Base-by-base conservation (phyloP, 1,140 invertebrate genomes). In the Drosophila sturtevanti region DNA sequence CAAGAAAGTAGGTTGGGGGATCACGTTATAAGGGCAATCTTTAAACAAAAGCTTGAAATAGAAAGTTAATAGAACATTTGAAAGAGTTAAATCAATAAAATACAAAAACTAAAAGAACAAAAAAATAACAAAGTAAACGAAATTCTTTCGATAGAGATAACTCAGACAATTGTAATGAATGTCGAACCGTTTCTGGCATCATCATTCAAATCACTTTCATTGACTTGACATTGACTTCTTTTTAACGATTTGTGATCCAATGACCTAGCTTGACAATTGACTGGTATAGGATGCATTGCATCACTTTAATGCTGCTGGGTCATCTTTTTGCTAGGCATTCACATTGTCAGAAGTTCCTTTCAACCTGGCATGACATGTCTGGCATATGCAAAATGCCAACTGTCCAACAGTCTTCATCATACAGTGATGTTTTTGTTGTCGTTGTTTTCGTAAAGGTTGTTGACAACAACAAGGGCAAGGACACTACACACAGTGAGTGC, bases 351-450 rank as follows among this genome's bases (percentile, higher is more conserved):
- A 52, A 63, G 44, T 44, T 55, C 52, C 58, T 51, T 9, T 5
- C 37, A 55, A 55, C 12, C 63, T 41, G 44, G 63, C 81, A 77
- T 84, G 65, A 77, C 81, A 84, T 74, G 63, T 68, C 81, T 81
- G 70, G 68, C 81, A 86, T 85, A 85, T 86, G 81, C 82, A 74
- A 75, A 85, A 85, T 81, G 74, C 78, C 81, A 79, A 65, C 74
- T 79, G 67, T 67, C 60, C 72, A 21, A 21, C 59, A 58, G 44
- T 24, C 9, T 10, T 16, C 24, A 55, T 5, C 35, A 18, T 4
- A 21, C 31, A n/a, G 31, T 37, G 37, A 60, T 61, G 58, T 68
- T 64, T 67, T 34, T 37, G 44, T 27, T 41, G 27, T 56, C 52
- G 44, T 12, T 31, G 18, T 24, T 51, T 35, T 48, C 51, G 35